Evolutionary conservation across 2,113 vertebrate species (phyloP), one percentile per base, ranked within the genome.

Genomic region (Mustela nigripes): DNA sequence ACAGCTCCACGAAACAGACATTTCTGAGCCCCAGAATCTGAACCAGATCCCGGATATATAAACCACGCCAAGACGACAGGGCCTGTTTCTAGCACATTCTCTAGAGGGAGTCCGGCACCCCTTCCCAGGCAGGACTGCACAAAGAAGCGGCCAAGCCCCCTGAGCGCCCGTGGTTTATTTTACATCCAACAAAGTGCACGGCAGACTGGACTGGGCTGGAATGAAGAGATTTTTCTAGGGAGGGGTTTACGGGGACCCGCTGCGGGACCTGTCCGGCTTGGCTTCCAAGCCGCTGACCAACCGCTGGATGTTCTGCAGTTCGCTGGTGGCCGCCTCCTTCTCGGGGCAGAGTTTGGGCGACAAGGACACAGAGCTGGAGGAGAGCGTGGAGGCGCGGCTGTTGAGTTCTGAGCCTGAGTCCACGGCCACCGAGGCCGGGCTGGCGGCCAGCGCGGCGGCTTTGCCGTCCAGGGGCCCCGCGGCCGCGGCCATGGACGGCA

Each of bases 261-360:
- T 99, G 98, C 99, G 98, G 71, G 99, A 98, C 98, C 99, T 98
- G 99, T 99, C 99, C 56, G 99, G 99, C 97, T 99, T 99, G 50
- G 99, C 99, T 42, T 99, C 99, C 65, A 99, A 99, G 98, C 99
- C 99, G 1, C 99, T 99, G 98, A 99, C 99, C 97, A 99, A 97
- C 85, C 99, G 99, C 98, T 99, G 99, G 98, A 99, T 99, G 98
- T 99, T 99, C 92, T 99, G 99, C 81, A 99, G 99, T 98, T 99
- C 99, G 97, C 99, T 99, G 97, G 99, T 99, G 60, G 99, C 99
- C 36, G 99, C 98, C 94, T 99, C 99, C 90, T 99, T 99, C 94
- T 99, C 99, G 0, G 99, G 96, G 80, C 99, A 99, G 94, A 99
- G 98, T 96, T 99, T 99, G 84, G 99, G 99, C 21, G 99, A 99